These are phyloP conservation scores for Myoxocephalus aenaeus DNA, from an alignment of 2,797 vertebrate genomes.

Conservation along the genomic window DNA sequence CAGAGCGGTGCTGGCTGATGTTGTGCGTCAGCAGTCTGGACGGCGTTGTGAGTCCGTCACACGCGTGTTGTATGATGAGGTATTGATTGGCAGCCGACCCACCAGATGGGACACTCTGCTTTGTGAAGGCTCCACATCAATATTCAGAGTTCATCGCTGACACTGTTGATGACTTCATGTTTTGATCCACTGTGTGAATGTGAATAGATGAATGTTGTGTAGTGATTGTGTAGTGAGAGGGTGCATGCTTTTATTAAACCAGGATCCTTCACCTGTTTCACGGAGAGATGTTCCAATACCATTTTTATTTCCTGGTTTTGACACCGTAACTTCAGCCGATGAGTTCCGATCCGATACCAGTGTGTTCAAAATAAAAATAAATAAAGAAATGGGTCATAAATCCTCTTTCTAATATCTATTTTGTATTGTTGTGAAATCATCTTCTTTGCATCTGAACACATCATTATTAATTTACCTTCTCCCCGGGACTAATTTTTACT, in stretches of 20 bases:
- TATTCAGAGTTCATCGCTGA: neutral
- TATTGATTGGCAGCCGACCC: constrained; percentile 33
- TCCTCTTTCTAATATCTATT: neutral
- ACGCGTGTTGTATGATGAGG: constrained; percentile 13
- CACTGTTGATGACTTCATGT: neutral
- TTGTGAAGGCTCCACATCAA: neutral
- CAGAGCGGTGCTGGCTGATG: neutral
- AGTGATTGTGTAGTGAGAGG: neutral
- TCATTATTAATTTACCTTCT: neutral
- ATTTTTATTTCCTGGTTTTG: too few relatives aligned
- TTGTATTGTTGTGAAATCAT: neutral
- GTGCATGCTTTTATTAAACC: neutral
- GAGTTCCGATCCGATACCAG: too few relatives aligned
- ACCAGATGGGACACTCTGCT: fast-evolving
- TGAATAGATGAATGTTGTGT: constrained; percentile 9
- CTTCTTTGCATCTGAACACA: neutral
- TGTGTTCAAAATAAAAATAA: too few relatives aligned
- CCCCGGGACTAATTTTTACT: too few relatives aligned
- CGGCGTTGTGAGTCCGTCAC: neutral
- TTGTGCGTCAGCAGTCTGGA: constrained; percentile 24
- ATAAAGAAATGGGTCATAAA: too few relatives aligned
- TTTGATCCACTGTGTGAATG: constrained; percentile 16
- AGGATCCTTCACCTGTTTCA: too few relatives aligned
- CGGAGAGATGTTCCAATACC: too few relatives aligned
- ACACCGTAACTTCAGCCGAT: too few relatives aligned